phyloP scores from a whole-genome alignment of 2,888 invertebrate species.

The Drosophila picticornis region DNA sequence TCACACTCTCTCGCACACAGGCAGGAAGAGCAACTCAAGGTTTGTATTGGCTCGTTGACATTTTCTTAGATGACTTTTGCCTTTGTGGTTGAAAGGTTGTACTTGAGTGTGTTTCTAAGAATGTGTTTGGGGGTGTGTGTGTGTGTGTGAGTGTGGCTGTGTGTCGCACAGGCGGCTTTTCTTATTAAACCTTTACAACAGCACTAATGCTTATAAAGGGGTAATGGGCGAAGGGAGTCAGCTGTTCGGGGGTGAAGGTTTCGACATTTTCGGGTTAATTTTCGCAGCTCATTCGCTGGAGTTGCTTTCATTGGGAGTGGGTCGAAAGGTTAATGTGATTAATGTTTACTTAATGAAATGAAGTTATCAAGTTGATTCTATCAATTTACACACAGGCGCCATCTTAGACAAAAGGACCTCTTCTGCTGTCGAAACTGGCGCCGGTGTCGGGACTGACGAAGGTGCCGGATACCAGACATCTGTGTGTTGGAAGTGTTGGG shows the following conservation, averaged over 20 bases:
- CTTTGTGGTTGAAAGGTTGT: conserved; percentile 66
- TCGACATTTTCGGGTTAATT: conserved; percentile 72
- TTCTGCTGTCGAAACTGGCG: conserved; percentile 59
- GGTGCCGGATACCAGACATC: conserved; percentile 47
- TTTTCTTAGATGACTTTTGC: conserved; percentile 65
- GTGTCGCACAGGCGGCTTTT: conserved; percentile 52
- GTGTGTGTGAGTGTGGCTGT: conserved; percentile 16
- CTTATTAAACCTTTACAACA: conserved; percentile 66
- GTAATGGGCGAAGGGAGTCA: background rate
- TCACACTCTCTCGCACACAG: conserved; percentile 2
- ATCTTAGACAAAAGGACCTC: conserved; percentile 59
- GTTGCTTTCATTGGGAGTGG: conserved; percentile 10
- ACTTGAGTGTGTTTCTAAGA: conserved; percentile 20
- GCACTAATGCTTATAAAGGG: conserved; percentile 13
- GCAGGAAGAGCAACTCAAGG: conserved; percentile 20
- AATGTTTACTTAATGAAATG: conserved; percentile 81
- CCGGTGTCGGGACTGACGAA: conserved; percentile 56
- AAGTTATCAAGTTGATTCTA: conserved; percentile 81
- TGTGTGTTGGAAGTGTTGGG: background rate
- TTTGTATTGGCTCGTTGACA: conserved; percentile 72
- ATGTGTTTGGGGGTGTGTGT: background rate
- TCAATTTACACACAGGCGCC: conserved; percentile 72
- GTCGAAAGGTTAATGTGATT: conserved; percentile 77
- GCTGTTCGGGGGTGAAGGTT: background rate
- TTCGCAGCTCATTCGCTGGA: conserved; percentile 51